Evolutionary conservation across 2,888 invertebrate species (phyloP), one percentile per base, ranked within the genome.

Genomic region (Acleris holmiana): DNA sequence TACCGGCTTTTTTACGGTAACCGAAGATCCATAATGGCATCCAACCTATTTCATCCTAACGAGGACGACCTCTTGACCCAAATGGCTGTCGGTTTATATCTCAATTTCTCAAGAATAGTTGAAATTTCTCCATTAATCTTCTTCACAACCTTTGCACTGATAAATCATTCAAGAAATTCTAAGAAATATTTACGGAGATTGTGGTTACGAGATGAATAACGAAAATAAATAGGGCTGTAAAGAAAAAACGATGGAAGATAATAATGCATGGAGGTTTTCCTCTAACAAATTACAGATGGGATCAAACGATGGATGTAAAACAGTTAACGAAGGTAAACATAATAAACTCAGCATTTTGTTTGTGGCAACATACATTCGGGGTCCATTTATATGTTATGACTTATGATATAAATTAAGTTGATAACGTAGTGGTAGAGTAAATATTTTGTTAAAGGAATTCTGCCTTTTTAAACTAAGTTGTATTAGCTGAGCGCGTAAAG

Each of bases 1-100:
- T 77, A 73, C 69, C 72, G 65, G 68, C 63, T 71, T 72, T 76
- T 75, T 77, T 76, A 72, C 69, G 60, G 51, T 50, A 55, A 55
- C 55, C 46, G 53, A 66, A 53, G 53, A 69, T 76, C 57, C 61
- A 68, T 57, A 63, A 69, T 23, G 61, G 67, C 69, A 67, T 66
- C 40, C 64, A 53, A 65, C 61, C 59, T 67, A 68, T 68, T 65
- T 68, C 47, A 54, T 21, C 49, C 65, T 60, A 65, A 65, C 65
- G 67, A 60, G 59, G 63, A 53, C 48, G 67, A 60, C 63, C 67
- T 59, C 63, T 66, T 64, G 66, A 58, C 68, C 68, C 67, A 67
- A 65, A 66, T 68, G 62, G 61, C 56, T 64, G 62, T 53, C 48
- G 54, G 66, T 60, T 60, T 63, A 63, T 63, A 67, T 62, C 54